Evolutionary conservation across 2,888 invertebrate species (phyloP).

Genomic region (Pseudoips prasinana): DNA sequence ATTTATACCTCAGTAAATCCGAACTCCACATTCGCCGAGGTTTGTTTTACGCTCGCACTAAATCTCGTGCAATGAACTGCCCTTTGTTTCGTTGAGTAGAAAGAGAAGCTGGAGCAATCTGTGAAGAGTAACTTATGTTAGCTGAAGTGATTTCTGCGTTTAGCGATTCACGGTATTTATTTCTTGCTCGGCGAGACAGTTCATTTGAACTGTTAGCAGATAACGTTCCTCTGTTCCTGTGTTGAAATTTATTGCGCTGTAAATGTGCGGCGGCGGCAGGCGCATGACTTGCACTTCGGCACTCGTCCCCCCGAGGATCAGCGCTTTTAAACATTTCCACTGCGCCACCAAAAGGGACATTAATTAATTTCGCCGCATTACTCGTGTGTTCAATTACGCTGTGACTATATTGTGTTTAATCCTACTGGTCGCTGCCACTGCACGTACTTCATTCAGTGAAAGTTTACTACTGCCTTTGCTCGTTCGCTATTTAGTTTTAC

Average conservation of each 20-base stretch:
- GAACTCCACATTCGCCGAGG: conserved; percentile 33
- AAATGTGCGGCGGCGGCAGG: conserved; percentile 47
- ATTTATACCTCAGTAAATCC: conserved; percentile 41
- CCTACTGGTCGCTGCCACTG: conserved; percentile 40
- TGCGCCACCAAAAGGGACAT: conserved; percentile 57
- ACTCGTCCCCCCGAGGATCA: conserved; percentile 47
- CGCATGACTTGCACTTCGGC: conserved; percentile 67
- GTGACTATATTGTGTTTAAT: conserved; percentile 49
- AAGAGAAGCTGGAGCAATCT: conserved; percentile 31
- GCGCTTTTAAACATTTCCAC: conserved; percentile 62
- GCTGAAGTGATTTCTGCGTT: conserved; percentile 37
- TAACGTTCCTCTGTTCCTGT: conserved; percentile 62
- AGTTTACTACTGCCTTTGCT: conserved; percentile 19
- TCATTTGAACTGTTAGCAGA: conserved; percentile 73
- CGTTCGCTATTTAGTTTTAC: background rate
- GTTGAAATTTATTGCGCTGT: conserved; percentile 70
- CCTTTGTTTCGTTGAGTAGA: conserved; percentile 37
- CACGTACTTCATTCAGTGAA: conserved; percentile 19
- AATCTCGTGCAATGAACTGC: conserved; percentile 42
- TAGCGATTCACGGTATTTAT: conserved; percentile 38
- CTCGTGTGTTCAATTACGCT: conserved; percentile 60
- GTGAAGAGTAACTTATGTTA: conserved; percentile 31
- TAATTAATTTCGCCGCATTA: conserved; percentile 73
- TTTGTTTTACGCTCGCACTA: conserved; percentile 39
- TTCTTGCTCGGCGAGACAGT: conserved; percentile 57